These are phyloP conservation scores for fruit fly (Drosophila melanogaster) DNA, from an alignment of 1,140 invertebrate species.

Conservation along the genomic window DNA sequence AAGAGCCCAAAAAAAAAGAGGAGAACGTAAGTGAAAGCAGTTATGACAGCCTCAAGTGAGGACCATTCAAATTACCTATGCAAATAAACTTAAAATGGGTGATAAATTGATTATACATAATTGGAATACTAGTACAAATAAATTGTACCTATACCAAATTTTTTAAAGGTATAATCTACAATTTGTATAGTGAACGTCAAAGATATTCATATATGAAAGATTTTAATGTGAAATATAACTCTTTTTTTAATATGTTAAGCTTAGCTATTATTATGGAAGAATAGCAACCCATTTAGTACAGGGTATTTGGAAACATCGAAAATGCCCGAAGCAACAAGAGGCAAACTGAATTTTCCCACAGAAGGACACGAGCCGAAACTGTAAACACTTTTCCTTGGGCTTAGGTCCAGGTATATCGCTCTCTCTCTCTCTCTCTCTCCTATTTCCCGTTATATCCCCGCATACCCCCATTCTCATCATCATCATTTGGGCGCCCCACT, in stretches of 20 bases:
- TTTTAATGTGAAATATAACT: no score
- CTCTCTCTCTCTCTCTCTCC: conserved; percentile 1
- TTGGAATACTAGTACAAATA: no score
- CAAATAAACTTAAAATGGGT: no score
- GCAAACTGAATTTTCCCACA: conserved; percentile 36
- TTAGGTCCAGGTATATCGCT: conserved; percentile 20
- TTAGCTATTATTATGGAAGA: no score
- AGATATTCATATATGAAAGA: no score
- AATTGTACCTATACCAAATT: no score
- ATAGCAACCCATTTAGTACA: background rate
- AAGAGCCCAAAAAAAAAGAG: conserved; percentile 24
- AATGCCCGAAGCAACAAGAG: conserved; percentile 9
- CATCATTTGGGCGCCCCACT: conserved; percentile 9
- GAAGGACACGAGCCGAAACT: conserved; percentile 33
- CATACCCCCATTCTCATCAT: conserved; percentile 13
- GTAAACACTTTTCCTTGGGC: conserved; percentile 47
- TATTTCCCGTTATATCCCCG: background rate
- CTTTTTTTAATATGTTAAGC: no score
- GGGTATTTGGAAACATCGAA: conserved; percentile 3
- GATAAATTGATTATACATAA: no score
- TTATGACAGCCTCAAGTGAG: background rate
- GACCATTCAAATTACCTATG: background rate
- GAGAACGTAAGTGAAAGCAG: conserved; percentile 14
- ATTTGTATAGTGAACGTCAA: no score
- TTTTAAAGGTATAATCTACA: no score